Evolutionary conservation across 2,797 vertebrate species (phyloP), one percentile per base, ranked within the genome.

Genomic region (Bradypodion pumilum): DNA sequence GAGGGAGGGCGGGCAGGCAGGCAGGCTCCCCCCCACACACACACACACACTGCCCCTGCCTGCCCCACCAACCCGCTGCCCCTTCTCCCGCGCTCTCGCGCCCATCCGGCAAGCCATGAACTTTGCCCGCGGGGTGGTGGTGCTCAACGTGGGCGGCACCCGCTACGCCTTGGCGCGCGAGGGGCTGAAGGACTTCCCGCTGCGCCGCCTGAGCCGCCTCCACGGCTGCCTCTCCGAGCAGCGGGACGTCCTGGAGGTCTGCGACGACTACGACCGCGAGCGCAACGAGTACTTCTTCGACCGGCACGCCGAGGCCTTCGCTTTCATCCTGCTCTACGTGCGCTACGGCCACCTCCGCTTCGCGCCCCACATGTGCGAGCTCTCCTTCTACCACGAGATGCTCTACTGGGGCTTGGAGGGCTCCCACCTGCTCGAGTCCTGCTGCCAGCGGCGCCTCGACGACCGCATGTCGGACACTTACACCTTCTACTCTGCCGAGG

Each of bases 271-370:
- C 95, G 98, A 99, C 95, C 97, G 95, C 79, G 98, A 99, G 92
- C 96, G 97, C 46, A 99, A 99, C 93, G 98, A 99, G 95, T 99
- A 98, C 90, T 99, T 99, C 95, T 99, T 99, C 93, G 98, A 99
- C 94, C 96, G 98, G 83, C 98, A 99, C 95, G 97, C 98, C 1
- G 98, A 99, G 91, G 98, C 98, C 78, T 99, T 99, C 82, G 97
- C 98, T 84, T 99, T 99, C 94, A 98, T 99, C 93, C 97, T 99
- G 97, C 96, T 98, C 52, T 99, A 99, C 86, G 98, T 98, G 93
- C 98, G 98, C 93, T 98, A 98, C 85, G 98, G 98, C 1, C 99
- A 98, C 95, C 96, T 99, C 90, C 97, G 98, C 89, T 99, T 99
- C 85, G 97, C 98, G 73, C 98, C 98, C 89, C 97, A 98, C 85